Base-by-base conservation (phyloP, 2,113 vertebrate genomes). In the Nansenia antarctica region DNA sequence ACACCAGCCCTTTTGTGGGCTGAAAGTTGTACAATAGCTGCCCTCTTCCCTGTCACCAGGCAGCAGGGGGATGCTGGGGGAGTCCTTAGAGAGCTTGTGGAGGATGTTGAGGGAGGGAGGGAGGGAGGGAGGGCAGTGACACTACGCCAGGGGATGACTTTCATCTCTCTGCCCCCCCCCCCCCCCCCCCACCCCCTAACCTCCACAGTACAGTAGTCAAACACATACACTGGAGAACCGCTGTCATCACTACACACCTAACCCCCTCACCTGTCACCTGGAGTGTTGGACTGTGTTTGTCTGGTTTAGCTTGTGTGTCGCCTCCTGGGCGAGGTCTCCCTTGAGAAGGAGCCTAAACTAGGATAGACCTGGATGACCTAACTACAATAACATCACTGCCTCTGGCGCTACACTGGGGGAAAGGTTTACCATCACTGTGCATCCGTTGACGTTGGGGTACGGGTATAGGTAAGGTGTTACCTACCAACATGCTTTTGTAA, bases 11-110 rank as follows among this genome's bases (percentile, higher is more conserved):
- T 85, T 90, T 92, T 89, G 90, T 83, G 68, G 71, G 88, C 85
- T 91, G 91, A 92, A 88, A 93, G 88, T 79, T 91, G 84, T 86
- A 93, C 89, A 93, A 93, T 88, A 89, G 87, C 74, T 74, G 88
- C 82, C 84, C 69, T 90, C 90, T 82, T 75, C 82, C 82, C 63
- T 70, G 87, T 88, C 84, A 87, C 84, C 90, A 90, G 90, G 86
- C 82, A 88, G 85, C 79, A 76, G 87, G 82, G n/a, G 87, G 85
- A 91, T 90, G 88, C 87, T 89, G 86, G 79, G 85, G n/a, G 39
- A 1, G 14, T 42, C 24, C 22, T 22, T n/a, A 49, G 45, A 49
- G 45, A 20, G n/a, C n/a, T 8, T 6, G 15, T 49, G n/a, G 45
- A 49, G 45, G 45, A 8, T 5, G 45, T 8, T 8, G 45, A 49